Conservation (phyloP, 1,140 invertebrate genomes). For the Caenorhabditis brenneri region DNA sequence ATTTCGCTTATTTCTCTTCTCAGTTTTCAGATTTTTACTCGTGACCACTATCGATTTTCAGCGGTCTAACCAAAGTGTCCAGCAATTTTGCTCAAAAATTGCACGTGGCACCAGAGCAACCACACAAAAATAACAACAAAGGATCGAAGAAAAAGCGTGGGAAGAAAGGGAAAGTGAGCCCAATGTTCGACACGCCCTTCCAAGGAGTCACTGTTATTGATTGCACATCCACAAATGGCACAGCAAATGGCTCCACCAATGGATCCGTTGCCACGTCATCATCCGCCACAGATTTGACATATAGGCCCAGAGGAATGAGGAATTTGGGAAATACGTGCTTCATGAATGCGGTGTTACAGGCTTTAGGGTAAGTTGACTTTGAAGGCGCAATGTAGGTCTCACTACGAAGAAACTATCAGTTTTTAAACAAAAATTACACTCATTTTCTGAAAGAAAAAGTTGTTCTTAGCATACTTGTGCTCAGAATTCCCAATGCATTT, state of each 20-base stretch:
- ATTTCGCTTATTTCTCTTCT: too few relatives aligned
- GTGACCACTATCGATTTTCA: neutral
- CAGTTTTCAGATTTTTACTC: too few relatives aligned
- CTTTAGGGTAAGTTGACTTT: constrained; percentile 46
- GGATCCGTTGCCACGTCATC: neutral
- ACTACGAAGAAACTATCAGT: too few relatives aligned
- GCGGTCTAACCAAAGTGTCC: neutral
- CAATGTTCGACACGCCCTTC: neutral
- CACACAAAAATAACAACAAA: too few relatives aligned
- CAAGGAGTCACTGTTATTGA: neutral
- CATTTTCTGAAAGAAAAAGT: neutral
- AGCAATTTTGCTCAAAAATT: neutral
- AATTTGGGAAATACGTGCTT: constrained; percentile 54
- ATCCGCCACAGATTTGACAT: neutral
- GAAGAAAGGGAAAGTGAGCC: constrained; percentile 14
- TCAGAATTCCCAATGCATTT: too few relatives aligned
- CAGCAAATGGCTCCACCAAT: neutral
- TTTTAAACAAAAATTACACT: neutral
- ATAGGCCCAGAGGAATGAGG: constrained; percentile 29
- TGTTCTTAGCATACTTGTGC: neutral
- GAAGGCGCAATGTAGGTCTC: too few relatives aligned
- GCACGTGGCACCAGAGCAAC: neutral
- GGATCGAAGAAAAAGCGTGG: neutral
- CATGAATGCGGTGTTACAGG: constrained; percentile 49
- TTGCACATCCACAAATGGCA: neutral